Evolutionary conservation across 2,888 invertebrate species (phyloP), one percentile per base, ranked within the genome.

Genomic region (Sinodicranocentrus sp.): DNA sequence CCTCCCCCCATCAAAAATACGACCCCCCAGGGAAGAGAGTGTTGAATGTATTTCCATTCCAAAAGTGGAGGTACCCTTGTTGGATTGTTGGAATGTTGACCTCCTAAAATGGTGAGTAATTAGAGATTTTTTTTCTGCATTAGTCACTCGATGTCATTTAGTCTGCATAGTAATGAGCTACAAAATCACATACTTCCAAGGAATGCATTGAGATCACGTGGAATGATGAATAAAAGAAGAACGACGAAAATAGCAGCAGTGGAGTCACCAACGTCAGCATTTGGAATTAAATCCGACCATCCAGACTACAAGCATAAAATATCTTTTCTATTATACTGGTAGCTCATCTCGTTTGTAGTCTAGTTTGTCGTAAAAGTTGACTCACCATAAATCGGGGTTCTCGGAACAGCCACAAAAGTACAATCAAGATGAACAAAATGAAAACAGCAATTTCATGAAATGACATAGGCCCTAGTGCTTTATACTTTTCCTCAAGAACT

Each of bases 321-420:
- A 67, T 39, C 15, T 59, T 26, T 15, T 21, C 23, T n/a, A 71
- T 39, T 6, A 39, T n/a, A n/a, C n/a, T n/a, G 13, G 39, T 6
- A 39, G 39, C 39, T 8, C 17, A 48, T 48, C 15, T 5, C 48
- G 15, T 48, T 33, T 33, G 17, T 3, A 48, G 5, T 17, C 48
- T 10, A n/a, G 8, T 48, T 3, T 57, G 3, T 21, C 57, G 23
- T 57, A 19, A 21, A n/a, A n/a, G n/a, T n/a, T n/a, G n/a, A n/a
- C 65, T 17, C 72, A 77, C 83, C 89, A 97, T 94, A 90, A 97
- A 96, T 84, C 96, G 95, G 0, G 98, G 98, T 82, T 94, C 94
- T 54, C 97, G 93, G 90, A 97, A 95, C 90, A 98, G 95, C 94
- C 97, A 98, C 89, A 98, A 92, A 73, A 95, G 89, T 10, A 98